Evolutionary conservation across 2,113 vertebrate species (phyloP).

Genomic region (Crotalus tigris): DNA sequence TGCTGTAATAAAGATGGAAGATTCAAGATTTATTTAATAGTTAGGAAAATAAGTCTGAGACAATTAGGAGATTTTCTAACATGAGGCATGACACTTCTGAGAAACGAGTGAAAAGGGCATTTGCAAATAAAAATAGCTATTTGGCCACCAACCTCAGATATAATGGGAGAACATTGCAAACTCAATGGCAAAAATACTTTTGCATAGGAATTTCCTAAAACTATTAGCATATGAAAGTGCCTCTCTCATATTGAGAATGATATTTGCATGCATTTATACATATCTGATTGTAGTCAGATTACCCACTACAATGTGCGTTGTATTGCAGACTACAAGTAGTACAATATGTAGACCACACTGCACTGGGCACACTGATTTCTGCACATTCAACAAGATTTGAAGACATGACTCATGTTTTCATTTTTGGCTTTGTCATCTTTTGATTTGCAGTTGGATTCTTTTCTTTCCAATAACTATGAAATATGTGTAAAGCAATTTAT

Average conservation of each 20-base stretch:
- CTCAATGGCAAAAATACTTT: not conserved
- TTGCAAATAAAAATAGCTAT: not conserved
- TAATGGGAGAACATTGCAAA: not conserved
- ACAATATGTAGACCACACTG: not conserved
- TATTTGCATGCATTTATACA: not conserved
- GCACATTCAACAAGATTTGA: not conserved
- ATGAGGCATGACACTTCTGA: not conserved
- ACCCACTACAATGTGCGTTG: not conserved
- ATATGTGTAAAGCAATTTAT: not conserved
- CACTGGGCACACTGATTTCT: not conserved
- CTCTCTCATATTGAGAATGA: not conserved
- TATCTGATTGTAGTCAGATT: not conserved
- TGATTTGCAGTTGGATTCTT: not conserved
- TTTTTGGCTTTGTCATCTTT: not conserved
- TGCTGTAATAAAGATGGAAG: not conserved
- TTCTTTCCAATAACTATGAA: not conserved
- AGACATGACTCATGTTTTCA: not conserved
- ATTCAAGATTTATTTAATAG: not conserved
- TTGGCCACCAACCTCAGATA: not conserved
- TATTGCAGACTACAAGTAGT: not conserved
- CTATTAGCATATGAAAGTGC: not conserved
- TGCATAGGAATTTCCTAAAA: not conserved
- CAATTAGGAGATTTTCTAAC: not conserved
- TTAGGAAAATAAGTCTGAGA: not conserved
- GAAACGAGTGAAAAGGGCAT: not conserved